Base-by-base conservation (phyloP, 2,797 vertebrate genomes). In the Sibirionetta formosa region DNA sequence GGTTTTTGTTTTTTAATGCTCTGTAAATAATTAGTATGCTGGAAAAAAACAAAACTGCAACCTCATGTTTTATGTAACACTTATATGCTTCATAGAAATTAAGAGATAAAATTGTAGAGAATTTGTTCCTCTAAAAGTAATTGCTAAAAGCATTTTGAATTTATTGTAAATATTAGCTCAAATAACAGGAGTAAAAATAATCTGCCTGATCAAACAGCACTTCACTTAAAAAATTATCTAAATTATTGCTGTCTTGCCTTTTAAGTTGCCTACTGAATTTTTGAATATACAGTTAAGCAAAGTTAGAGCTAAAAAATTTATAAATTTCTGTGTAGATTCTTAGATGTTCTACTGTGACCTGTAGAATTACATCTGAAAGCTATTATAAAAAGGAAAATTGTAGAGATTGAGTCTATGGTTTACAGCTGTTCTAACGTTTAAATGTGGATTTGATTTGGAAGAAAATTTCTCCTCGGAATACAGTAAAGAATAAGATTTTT, bases 371-470 rank as follows among this genome's bases (percentile, higher is more conserved):
- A 3, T 53, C 36, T 92, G 65, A 93, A 93, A 77, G 65, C 16
- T 11, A 15, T 76, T 81, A 63, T 66, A 13, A 63, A 17, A 83
- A 53, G 48, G 24, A 66, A 60, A 81, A 0, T 66, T 88, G 77
- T 35, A 81, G 53, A 73, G 42, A 26, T 2, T 31, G 63, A 79
- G 42, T 8, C 11, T 70, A 22, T 57, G 42, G 9, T 33, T 88
- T 81, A 46, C 38, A 84, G 46, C 60, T 94, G 1, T 72, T 92
- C 79, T 61, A n/a, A 70, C 50, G 29, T 80, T 91, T 73, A 64
- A 93, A 86, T 60, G n/a, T 90, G 60, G 33, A 31, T 86, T 84
- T 91, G 26, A 61, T 91, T 94, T 86, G 40, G n/a, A 82, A 82
- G 60, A 70, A 4, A 78, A 23, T 66, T 72, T 87, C 83, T 42